Base-by-base conservation (phyloP, 1,140 invertebrate species). In the Pomacea maculata region DNA sequence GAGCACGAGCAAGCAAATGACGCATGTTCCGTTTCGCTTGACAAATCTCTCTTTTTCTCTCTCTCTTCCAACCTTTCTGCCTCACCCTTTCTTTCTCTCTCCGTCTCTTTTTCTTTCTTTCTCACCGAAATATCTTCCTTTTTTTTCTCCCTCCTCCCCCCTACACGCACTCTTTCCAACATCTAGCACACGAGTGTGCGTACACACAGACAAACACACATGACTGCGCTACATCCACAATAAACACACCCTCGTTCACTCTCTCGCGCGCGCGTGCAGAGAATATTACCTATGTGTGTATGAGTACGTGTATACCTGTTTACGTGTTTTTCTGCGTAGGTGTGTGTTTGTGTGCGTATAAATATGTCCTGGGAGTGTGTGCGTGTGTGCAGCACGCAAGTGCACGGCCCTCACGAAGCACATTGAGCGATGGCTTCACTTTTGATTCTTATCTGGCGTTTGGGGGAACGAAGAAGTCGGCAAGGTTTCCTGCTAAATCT, bases 41-140 rank as follows among this genome's bases (percentile, higher is more conserved):
- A 21, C n/a, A 70, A 70, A 8, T 74, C 73, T 74, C 45, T 74
- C 73, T 73, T 54, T 73, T 54, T 72, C 71, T 73, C 71, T 73
- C 25, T 73, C 71, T 25, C 25, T 25, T 25, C 25, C 25, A 25
- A 25, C 25, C 21, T 54, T 73, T 54, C 25, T 15, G 17, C 45
- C 68, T 7, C 15, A 52, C 34, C 34, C 71, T 73, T 54, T 29
- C 71, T 73, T 54, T 45, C 71, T 73, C n/a, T 73, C 34, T 45
- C 21, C 45, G 7, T 71, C 2, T 71, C 68, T 7, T 12, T 71
- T 3, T 71, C 14, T 71, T 12, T 71, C 14, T 71, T 7, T 25
- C n/a, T 25, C 25, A 25, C 25, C 25, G 25, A 25, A 25, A 25
- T 25, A 25, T 25, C 25, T 25, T 25, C 25, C 25, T 25, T 25